Evolutionary conservation across 2,797 vertebrate species (phyloP), one percentile per base, ranked within the genome.

Genomic region (Acomys russatus): DNA sequence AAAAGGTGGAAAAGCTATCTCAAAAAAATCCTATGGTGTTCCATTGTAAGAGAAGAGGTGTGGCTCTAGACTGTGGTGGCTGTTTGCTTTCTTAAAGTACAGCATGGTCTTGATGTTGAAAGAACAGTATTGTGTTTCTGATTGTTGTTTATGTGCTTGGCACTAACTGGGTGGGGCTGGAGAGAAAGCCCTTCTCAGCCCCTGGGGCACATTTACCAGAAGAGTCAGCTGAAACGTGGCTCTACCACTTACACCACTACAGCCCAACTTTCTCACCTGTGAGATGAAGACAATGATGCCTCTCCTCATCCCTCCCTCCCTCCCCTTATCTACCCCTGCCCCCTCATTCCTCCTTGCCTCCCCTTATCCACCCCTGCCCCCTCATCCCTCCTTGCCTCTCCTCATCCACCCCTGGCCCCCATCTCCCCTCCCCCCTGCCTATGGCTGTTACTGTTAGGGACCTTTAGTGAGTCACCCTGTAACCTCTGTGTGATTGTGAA

Each of bases 91-190:
- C 80, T 89, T 84, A 83, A 95, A 89, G 73, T 35, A 77, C 28
- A 54, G 93, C 73, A 85, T 97, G 92, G 90, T 83, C 96, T 92
- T 89, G 96, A 86, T 80, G 88, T 92, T 30, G n/a, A 71, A 71
- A 71, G 64, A 87, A 35, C 30, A 8, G 20, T 56, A 73, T 14
- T 73, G 85, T 88, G 0, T 86, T 94, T 97, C 64, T 94, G 90
- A 94, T 87, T 79, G 89, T 66, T 91, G 91, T 96, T 96, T 90
- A 14, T 66, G 49, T 68, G 80, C 51, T 86, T 87, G 51, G 64
- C 35, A 18, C 17, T 33, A 38, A 51, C 56, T 73, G 35, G 76
- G 64, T 59, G 63, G 79, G 64, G 84, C 88, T 93, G 76, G 30
- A 6, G 17, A 90, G 96, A 54, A 38, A 70, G 86, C 77, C 54